Base-by-base conservation (phyloP, 2,888 invertebrate genomes). In the Phymatocera aterrima region DNA sequence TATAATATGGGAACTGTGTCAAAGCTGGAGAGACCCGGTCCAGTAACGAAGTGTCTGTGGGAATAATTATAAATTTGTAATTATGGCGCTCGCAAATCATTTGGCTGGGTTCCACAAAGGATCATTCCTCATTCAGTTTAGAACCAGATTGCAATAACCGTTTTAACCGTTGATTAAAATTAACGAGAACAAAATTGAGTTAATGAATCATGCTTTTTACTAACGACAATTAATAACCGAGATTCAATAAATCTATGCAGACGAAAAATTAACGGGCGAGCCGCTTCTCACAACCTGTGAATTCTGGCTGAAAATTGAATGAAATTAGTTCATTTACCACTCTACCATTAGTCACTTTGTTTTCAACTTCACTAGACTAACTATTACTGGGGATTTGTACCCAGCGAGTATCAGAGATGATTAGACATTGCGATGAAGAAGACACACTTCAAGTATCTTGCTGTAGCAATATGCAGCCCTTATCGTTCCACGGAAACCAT, bases 81-180 rank as follows among this genome's bases (percentile, higher is more conserved):
- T 68, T 24, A 68, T 68, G 21, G 43, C 40, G 24, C 2, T 8
- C 28, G 15, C 43, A 28, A 68, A 68, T 68, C 6, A 68, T 43
- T n/a, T 46, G 43, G 43, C 40, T 21, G 8, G n/a, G 12, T 68
- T 46, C 21, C 40, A 46, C 8, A 3, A 46, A 68, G 43, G 68
- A 68, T 46, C 43, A 68, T 68, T 46, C 46, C 46, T 68, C 68
- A 68, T 68, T 68, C 21, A 24, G 68, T 46, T 68, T 68, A 24
- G 46, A 28, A 12, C 46, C 15, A 18, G 24, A 43, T 68, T 46
- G 68, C 28, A 43, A 68, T 40, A 46, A 28, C 43, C 28, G 43
- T 46, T 68, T 68, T 12, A 68, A 46, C 43, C 68, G 28, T 15
- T 46, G 43, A 68, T 68, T 40, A 43, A 37, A 43, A 43, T n/a